Conservation (phyloP, 2,797 vertebrate species). For the Typhlichthys eigenmanni region DNA sequence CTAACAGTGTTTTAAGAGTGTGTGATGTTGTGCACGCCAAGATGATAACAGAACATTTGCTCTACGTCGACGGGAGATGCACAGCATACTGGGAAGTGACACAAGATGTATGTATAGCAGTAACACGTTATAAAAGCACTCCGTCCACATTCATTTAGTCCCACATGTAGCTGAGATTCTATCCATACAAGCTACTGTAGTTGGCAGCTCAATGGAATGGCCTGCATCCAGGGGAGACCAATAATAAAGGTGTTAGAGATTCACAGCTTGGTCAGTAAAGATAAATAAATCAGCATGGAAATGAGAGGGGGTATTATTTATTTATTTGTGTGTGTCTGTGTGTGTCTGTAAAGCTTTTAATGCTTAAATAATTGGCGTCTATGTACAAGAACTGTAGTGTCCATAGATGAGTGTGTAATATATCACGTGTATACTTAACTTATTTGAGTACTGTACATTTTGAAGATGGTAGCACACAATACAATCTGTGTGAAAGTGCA, state of each 20-base stretch:
- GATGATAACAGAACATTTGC: background rate
- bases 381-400: background rate
- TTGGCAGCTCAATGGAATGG: constrained; percentile 23
- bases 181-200: constrained; percentile 9
- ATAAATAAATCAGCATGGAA: constrained; percentile 43
- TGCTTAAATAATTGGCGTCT: too few species aligned
- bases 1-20: too few species aligned
- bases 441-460: too few species aligned
- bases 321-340: background rate
- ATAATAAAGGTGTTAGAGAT: constrained; percentile 46
- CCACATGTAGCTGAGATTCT: constrained; percentile 37
- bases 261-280: constrained; percentile 47
- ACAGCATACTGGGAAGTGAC: background rate
- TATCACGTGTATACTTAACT: background rate
- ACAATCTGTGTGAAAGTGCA: background rate
- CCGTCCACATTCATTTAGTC: constrained; percentile 25
- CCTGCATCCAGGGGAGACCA: constrained; percentile 37
- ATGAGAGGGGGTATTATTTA: constrained; percentile 9
- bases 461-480: background rate
- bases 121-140: constrained; percentile 11
- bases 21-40: too few species aligned
- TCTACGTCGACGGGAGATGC: background rate
- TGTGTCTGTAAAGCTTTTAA: background rate
- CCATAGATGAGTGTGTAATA: background rate
- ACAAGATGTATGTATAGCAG: background rate